phyloP scores from a whole-genome alignment of 2,113 vertebrate species.

The Ibidorhyncha struthersii region DNA sequence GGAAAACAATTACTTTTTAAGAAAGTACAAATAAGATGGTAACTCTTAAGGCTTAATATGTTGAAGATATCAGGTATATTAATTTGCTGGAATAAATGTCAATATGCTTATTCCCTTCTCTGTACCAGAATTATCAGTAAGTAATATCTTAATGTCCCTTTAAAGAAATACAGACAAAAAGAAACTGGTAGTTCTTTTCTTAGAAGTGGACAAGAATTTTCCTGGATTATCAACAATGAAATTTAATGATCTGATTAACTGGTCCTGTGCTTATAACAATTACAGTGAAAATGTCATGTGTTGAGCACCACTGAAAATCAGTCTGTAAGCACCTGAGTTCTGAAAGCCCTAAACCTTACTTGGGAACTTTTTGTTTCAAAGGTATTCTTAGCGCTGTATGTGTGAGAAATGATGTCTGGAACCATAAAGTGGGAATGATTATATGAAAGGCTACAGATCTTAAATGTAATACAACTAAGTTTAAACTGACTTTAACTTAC shows the following conservation, averaged over 20 bases:
- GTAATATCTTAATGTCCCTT: neutral
- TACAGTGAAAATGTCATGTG: neutral
- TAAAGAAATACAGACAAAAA: neutral
- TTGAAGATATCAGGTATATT: accelerated
- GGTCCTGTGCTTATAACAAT: neutral
- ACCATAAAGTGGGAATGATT: neutral
- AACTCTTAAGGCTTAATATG: neutral
- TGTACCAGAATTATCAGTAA: neutral
- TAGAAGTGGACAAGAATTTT: neutral
- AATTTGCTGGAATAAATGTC: neutral
- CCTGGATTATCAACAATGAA: neutral
- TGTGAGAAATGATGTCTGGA: neutral
- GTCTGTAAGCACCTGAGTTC: neutral
- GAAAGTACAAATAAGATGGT: neutral
- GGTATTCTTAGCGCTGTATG: neutral
- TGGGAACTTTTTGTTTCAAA: neutral
- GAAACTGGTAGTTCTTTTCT: neutral
- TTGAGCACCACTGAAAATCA: neutral
- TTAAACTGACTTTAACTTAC: neutral
- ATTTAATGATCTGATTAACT: neutral
- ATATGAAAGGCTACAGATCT: neutral
- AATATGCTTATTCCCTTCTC: neutral
- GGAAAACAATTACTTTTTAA: neutral
- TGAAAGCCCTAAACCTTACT: neutral
- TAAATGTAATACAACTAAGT: neutral